These are phyloP conservation scores for Cartodere bifasciata DNA, from an alignment of 2,888 invertebrate species.

Conservation along the genomic window DNA sequence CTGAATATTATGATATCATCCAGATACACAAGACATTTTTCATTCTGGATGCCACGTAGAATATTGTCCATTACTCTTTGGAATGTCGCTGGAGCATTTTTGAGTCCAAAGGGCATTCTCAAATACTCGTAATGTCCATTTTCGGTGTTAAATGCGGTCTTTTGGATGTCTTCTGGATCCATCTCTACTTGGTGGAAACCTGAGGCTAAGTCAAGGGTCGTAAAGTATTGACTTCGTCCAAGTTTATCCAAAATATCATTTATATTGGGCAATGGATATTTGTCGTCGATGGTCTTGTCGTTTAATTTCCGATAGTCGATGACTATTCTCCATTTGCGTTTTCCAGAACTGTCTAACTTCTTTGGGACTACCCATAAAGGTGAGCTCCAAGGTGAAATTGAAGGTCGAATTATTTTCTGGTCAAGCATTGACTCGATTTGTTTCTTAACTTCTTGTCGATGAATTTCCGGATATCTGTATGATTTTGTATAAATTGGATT, in stretches of 20 bases:
- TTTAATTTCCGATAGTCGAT: conserved; percentile 16
- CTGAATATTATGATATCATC: conserved; percentile 25
- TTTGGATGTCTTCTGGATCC: conserved; percentile 14
- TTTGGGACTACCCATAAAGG: conserved; percentile 13
- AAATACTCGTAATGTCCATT: conserved; percentile 19
- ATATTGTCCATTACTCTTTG: conserved; percentile 21
- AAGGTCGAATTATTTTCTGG: conserved; percentile 12
- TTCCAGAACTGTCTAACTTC: conserved; percentile 14
- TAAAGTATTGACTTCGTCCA: conserved; percentile 20
- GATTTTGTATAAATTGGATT: conserved; percentile 12
- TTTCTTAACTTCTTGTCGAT: conserved; percentile 11
- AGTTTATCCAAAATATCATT: conserved; percentile 23
- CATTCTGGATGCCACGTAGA: conserved; percentile 15
- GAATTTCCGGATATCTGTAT: conserved; percentile 9
- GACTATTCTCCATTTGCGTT: conserved; percentile 14
- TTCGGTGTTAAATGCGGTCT: conserved; percentile 20
- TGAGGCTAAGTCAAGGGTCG: conserved; percentile 18
- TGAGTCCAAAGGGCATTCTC: conserved; percentile 21
- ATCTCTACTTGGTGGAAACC: conserved; percentile 21
- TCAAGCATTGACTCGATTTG: conserved; percentile 13
- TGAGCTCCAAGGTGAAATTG: conserved; percentile 10
- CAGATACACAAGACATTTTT: conserved; percentile 20
- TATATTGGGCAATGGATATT: too few relatives aligned
- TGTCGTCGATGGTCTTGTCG: too few relatives aligned
- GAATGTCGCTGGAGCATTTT: conserved; percentile 20